Evolutionary conservation across 2,888 invertebrate species (phyloP), one percentile per base, ranked within the genome.

Genomic region (Unio delphinus): DNA sequence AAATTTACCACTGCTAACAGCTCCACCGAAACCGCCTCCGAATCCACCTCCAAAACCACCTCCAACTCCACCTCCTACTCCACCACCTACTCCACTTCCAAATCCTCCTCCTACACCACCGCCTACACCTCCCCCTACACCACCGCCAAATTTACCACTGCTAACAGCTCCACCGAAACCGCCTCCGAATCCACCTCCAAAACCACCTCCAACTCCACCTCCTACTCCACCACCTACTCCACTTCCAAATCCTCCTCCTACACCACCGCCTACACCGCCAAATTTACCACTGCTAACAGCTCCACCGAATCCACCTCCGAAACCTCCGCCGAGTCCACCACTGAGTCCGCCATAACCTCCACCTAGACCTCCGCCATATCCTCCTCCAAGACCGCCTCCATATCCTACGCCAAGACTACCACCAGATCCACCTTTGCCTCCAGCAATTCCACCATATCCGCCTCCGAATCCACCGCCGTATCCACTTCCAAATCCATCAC

Each of bases 391-490:
- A n/a, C 26, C 61, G 61, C 26, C n/a, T 20, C 63, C 45, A 6
- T 26, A 18, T 34, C 63, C 63, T 5, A 4, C 26, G 4, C 64
- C 61, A 23, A 23, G 23, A 30, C 30, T 5, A 30, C 30, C 30
- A 30, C 30, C 30, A 30, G 5, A 30, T 30, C 5, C 5, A 30
- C 30, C 30, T 23, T 23, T 23, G 5, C 30, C 5, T 3, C 30
- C 5, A 30, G 5, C 30, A 5, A 5, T 55, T 23, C n/a, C 34
- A 6, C 63, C 63, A 3, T 4, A 7, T 5, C 11, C 26, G 4
- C 64, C 61, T 18, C 55, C 59, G 34, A 34, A 59, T 30, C 70
- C 70, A 20, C 66, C 58, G 55, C 58, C 23, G n/a, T 58, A 55
- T 58, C 61, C 64, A 26, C 67, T 58, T 30, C 62, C 34, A 7